A percentile compares a stretch with the other conserved stretches of the same genome.
Conservation (phyloP, 2,888 invertebrate species). For the Cephus pygmeus region DNA sequence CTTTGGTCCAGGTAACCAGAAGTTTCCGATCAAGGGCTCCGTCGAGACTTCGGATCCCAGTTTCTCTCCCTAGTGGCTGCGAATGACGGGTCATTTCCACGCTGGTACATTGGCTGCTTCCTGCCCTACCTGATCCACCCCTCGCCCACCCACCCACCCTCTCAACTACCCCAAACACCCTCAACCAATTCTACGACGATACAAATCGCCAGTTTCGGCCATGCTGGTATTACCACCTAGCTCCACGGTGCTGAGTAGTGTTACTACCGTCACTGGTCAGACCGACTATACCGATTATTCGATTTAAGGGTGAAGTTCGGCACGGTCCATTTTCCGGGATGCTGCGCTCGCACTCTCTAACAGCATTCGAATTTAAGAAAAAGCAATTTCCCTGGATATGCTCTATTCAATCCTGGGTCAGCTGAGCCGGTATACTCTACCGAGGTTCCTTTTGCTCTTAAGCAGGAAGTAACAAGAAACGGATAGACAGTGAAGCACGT, state of each 20-base stretch:
- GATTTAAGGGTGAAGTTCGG: neutral
- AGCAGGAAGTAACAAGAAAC: neutral
- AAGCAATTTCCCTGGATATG: neutral
- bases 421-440: neutral
- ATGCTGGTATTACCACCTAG: neutral
- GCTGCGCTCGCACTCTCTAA: neutral
- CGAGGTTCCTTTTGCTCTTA: neutral
- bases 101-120: conserved; percentile 41
- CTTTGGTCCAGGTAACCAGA: conserved; percentile 16
- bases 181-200: neutral
- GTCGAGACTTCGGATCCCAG: neutral
- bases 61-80: conserved; percentile 34
- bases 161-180: neutral
- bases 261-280: neutral
- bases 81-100: conserved; percentile 54
- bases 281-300: neutral
- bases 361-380: neutral
- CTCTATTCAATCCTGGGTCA: neutral
- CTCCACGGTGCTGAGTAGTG: neutral
- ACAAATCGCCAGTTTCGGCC: neutral
- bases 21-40: conserved; percentile 6
- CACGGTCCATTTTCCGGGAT: neutral
- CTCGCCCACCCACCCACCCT: neutral
- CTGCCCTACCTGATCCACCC: conserved; percentile 13
- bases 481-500: neutral